These are phyloP conservation scores for Gallinago nigripennis DNA, from an alignment of 2,797 vertebrate genomes.

Conservation along the genomic window DNA sequence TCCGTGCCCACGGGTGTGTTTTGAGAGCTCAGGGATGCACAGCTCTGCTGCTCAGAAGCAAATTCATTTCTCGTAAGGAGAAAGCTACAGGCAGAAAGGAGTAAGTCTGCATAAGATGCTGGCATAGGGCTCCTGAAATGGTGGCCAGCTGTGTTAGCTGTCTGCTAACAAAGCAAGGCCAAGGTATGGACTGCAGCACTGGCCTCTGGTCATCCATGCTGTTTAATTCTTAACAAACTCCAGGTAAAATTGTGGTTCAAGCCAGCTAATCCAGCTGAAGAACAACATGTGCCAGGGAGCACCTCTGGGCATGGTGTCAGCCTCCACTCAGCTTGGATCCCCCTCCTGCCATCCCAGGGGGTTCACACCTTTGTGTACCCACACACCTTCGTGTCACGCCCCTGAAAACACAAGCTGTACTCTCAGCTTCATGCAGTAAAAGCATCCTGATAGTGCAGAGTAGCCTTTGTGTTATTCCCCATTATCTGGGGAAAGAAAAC, in stretches of 20 bases:
- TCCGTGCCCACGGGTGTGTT: accelerated
- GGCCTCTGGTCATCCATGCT: background rate
- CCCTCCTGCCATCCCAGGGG: background rate
- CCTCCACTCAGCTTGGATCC: background rate
- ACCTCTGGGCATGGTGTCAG: background rate
- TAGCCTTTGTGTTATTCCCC: background rate
- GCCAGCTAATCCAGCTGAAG: background rate
- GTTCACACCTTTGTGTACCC: accelerated
- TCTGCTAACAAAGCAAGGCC: background rate
- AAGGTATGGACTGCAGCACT: background rate
- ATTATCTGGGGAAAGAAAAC: background rate
- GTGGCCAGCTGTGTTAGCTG: background rate
- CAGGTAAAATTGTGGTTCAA: background rate
- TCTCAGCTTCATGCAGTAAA: background rate
- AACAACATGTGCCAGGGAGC: background rate
- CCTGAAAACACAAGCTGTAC: background rate
- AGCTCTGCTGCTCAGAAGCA: background rate
- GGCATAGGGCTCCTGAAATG: background rate
- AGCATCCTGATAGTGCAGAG: background rate
- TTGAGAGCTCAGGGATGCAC: background rate
- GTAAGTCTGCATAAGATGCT: background rate
- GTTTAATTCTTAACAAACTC: background rate
- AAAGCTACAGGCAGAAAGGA: background rate
- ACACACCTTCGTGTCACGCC: accelerated
- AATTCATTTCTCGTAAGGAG: background rate